Conservation (phyloP, 2,113 vertebrate genomes). For the Heptranchias perlo region DNA sequence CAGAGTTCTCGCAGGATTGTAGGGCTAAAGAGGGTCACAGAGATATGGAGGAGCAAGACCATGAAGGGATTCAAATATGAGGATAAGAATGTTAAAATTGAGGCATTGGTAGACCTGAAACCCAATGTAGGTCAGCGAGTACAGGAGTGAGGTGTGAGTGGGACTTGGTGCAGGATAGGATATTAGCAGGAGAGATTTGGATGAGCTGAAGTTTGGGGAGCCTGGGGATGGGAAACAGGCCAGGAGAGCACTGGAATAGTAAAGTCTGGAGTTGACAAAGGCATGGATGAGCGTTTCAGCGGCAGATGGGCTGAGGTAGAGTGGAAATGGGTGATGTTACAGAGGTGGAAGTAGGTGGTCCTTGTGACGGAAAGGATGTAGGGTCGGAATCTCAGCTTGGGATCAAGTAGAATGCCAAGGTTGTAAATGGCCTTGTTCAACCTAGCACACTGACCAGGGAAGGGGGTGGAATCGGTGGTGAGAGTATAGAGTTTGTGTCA, state of each 20-base stretch:
- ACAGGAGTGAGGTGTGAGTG: not conserved
- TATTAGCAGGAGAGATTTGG: not conserved
- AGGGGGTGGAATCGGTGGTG: not conserved
- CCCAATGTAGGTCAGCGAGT: too few relatives aligned
- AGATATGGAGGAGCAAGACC: not conserved
- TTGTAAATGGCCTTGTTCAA: not conserved
- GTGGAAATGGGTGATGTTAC: not conserved
- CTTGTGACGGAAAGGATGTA: not conserved
- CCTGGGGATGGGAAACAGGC: not conserved
- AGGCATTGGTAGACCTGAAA: too few relatives aligned
- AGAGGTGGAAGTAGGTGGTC: too few relatives aligned
- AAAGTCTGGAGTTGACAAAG: not conserved
- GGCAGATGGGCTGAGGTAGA: not conserved
- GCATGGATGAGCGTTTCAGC: not conserved
- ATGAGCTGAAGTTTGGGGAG: not conserved
- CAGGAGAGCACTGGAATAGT: not conserved
- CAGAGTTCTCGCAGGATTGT: not conserved
- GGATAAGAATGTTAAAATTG: not conserved
- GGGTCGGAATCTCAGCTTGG: not conserved
- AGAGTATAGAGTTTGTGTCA: not conserved
- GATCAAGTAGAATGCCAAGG: not conserved
- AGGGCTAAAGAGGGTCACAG: not conserved
- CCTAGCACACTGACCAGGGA: not conserved
- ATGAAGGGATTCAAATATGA: not conserved
- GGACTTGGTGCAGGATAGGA: not conserved